phyloP scores from a whole-genome alignment of 2,888 invertebrate species.

The Chaetogeoica ovagalla region DNA sequence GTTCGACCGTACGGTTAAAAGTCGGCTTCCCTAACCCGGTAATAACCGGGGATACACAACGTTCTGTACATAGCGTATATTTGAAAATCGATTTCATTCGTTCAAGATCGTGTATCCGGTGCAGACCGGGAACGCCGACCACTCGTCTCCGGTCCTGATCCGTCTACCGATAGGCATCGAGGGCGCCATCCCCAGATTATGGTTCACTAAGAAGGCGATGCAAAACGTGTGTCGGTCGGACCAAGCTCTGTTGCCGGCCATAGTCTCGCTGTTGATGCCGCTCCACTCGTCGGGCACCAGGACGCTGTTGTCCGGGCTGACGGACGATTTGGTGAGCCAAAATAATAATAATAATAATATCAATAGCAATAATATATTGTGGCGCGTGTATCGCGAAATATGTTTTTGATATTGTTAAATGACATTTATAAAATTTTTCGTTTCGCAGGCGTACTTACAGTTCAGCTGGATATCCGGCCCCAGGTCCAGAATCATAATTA shows the following conservation, averaged over 20 bases:
- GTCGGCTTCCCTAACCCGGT: no score
- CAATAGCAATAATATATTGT: no score
- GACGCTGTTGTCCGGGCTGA: conserved; percentile 54
- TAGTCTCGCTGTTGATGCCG: conserved; percentile 60
- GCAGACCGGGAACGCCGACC: conserved; percentile 57
- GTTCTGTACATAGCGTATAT: no score
- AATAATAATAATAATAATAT: no score
- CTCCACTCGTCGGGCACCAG: conserved; percentile 53
- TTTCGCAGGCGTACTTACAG: conserved; percentile 58
- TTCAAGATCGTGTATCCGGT: conserved; percentile 60
- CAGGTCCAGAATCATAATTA: conserved; percentile 60
- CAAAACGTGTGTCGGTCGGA: conserved; percentile 62
- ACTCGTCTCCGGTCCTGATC: conserved; percentile 59
- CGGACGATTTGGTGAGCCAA: conserved; percentile 55
- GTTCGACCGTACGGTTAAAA: no score
- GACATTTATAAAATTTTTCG: no score
- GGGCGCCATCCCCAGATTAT: conserved; percentile 65
- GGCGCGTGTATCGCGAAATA: no score
- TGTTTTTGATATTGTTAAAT: no score
- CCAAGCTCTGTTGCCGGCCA: conserved; percentile 62
- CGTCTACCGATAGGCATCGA: conserved; percentile 64
- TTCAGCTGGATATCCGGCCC: conserved; percentile 63
- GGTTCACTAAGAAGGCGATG: conserved; percentile 63
- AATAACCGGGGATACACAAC: no score
- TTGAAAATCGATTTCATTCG: not conserved